Conservation (phyloP, 1,140 invertebrate species). For the Venturia canescens region DNA sequence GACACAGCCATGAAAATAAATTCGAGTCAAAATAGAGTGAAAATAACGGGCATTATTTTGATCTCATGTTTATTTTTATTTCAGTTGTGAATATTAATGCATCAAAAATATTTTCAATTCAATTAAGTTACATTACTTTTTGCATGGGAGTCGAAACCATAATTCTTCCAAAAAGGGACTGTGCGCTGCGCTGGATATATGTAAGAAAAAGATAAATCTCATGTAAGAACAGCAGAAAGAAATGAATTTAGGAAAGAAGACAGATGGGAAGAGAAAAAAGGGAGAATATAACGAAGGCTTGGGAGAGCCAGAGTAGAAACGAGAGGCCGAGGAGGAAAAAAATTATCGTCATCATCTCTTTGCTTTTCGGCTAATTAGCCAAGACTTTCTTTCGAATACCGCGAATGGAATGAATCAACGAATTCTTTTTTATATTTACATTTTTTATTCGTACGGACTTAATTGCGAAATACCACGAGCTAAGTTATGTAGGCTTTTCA, state of each 20-base stretch:
- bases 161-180: no score
- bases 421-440: neutral
- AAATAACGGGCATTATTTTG: no score
- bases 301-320: slow-evolving; percentile 32
- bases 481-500: neutral
- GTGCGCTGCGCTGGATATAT: neutral
- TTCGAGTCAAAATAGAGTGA: no score
- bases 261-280: slow-evolving; percentile 45
- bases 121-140: no score
- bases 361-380: slow-evolving; percentile 72
- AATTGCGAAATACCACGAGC: slow-evolving; percentile 9
- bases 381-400: slow-evolving; percentile 62
- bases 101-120: no score
- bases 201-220: slow-evolving; percentile 14
- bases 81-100: no score
- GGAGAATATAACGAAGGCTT: slow-evolving; percentile 35
- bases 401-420: slow-evolving; percentile 30
- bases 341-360: slow-evolving; percentile 45
- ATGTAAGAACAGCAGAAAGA: neutral
- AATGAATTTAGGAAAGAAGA: slow-evolving; percentile 26
- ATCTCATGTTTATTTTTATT: no score
- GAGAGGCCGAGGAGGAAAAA: slow-evolving; percentile 48
- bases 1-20: neutral
- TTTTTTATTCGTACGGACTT: no score
- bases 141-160: no score